Base-by-base conservation (phyloP, 2,888 invertebrate species). In the Plutella xylostella region DNA sequence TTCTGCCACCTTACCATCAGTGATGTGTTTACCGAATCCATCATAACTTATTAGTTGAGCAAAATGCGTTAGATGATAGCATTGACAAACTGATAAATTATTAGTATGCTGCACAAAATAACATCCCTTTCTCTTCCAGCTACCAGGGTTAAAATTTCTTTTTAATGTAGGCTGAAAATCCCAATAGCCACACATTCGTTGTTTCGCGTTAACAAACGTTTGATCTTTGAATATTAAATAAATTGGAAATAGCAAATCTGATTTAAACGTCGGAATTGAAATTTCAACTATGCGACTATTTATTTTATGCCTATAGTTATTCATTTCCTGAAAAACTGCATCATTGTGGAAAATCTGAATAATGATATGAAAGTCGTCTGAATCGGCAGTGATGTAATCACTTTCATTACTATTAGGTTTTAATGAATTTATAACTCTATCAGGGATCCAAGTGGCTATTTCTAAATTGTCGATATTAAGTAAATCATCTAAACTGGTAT, bases 31-130 rank as follows among this genome's bases (percentile, higher is more conserved):
- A 49, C 56, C 48, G 11, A 35, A 25, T 42, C 48, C 45, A 21
- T 55, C 51, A 15, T 63, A 51, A 69, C 74, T 47, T 39, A 88
- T 67, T n/a, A 88, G 63, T 55, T 87, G 86, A 7, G 88, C 88
- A 54, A 88, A 88, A 55, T 87, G 86, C 20, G 88, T 88, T 40
- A 89, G 68, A 60, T 88, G 89, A 38, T 84, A 85, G 51, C 87
- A 87, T 48, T 84, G 67, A 55, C 85, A 87, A 52, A 65, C 65
- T 51, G 54, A 73, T 51, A 58, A 57, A 56, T 55, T 68, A 51
- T 50, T 60, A 37, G 45, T 61, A 56, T 43, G 60, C 51, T 54
- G 69, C 58, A 53, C 68, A 42, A 60, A 69, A 62, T 65, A 73
- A 46, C 88, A 85, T 1, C 89, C 90, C 42, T 82, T 70, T 1